Evolutionary conservation across 2,888 invertebrate genomes (phyloP), one percentile per base, ranked within the genome.

Genomic region (Patella pellucida): DNA sequence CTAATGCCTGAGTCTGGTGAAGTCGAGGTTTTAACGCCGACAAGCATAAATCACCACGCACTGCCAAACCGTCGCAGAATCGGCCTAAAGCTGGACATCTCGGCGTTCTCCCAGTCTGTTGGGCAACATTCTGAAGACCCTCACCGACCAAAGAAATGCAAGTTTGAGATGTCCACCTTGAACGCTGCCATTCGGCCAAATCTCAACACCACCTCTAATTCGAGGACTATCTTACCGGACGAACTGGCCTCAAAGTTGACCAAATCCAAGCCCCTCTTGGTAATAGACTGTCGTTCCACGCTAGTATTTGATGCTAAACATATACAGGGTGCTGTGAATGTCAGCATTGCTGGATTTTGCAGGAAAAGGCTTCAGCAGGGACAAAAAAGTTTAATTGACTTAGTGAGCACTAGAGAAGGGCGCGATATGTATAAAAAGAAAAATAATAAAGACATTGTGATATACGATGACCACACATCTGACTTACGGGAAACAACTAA

Each of bases 301-400:
- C 93, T 94, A 81, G 93, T 94, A 76, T 95, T 93, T 91, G 94
- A 95, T 89, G 92, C 93, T 81, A 93, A 93, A 87, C 95, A 95
- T 90, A 93, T 95, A 80, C 91, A 92, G 76, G 94, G 94, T 62
- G 93, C 90, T 50, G 77, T 90, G 27, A 95, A 95, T 90, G 93
- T 95, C 79, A 94, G 94, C 89, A 95, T 94, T 87, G 94, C 95
- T 88, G 92, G 94, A 70, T 94, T 94, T 89, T 94, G 94, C 88
- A 92, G 94, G 77, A 92, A 94, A 81, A 91, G 95, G 51, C 91
- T 95, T 80, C 94, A 94, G 86, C 93, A 93, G 85, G 94, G 94
- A 15, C 94, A 94, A 85, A 94, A 94, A 14, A 92, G 93, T 3
- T 89, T 94, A 31, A 93, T 94, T 72, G 94, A 95, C 89, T 90